Percentiles rank a stretch among this genome's conserved stretches.
Evolutionary conservation across 2,888 invertebrate genomes (phyloP).

Genomic region (Eupithecia tripunctaria): DNA sequence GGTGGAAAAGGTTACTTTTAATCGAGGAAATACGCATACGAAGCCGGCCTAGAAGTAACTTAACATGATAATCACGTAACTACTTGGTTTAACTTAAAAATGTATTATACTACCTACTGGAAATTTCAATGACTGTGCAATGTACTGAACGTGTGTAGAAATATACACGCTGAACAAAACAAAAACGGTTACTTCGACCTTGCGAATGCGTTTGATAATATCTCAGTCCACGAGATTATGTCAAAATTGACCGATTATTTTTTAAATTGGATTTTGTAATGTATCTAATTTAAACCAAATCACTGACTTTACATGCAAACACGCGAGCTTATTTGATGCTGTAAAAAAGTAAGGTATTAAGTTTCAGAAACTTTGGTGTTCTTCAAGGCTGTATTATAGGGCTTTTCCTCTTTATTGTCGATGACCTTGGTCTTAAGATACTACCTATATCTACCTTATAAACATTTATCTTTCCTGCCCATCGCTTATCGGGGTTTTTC

Average conservation of each 20-base stretch:
- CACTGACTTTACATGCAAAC: slow-evolving; percentile 4
- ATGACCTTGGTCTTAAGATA: background rate
- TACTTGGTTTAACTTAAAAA: background rate
- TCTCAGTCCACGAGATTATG: slow-evolving; percentile 4
- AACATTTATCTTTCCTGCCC: slow-evolving; percentile 5
- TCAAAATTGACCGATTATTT: slow-evolving; percentile 5
- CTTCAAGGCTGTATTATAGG: slow-evolving; percentile 6
- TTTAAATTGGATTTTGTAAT: slow-evolving; percentile 8
- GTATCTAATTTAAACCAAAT: slow-evolving; percentile 1
- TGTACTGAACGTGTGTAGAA: background rate
- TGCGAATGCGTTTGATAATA: slow-evolving; percentile 13
- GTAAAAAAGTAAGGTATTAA: background rate
- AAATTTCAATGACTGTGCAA: background rate
- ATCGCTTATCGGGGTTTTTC: background rate
- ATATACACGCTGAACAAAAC: background rate
- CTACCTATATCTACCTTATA: background rate
- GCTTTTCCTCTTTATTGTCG: background rate
- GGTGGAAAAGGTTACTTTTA: background rate
- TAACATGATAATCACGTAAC: background rate
- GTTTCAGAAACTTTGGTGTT: slow-evolving; percentile 3
- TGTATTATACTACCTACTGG: background rate
- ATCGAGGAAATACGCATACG: background rate
- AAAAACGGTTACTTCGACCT: slow-evolving; percentile 10
- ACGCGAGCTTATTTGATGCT: background rate
- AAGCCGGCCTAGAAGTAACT: background rate